Conservation (phyloP, 2,888 invertebrate genomes). For the Adelphocoris suturalis region DNA sequence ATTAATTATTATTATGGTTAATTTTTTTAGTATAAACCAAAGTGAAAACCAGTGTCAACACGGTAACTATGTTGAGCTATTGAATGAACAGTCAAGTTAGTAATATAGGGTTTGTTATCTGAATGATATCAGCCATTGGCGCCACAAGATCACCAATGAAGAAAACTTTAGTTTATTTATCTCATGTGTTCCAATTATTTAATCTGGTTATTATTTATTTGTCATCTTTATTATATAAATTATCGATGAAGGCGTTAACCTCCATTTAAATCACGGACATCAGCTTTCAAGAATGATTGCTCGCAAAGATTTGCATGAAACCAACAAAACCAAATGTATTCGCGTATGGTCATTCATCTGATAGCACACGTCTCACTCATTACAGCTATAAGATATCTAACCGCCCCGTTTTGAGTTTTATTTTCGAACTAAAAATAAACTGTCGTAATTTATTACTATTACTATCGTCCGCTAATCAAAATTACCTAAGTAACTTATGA, state of each 20-base stretch:
- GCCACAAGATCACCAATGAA: slow-evolving; percentile 69
- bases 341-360: slow-evolving; percentile 2
- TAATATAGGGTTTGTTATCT: slow-evolving; percentile 37
- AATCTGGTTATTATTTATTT: slow-evolving; percentile 59
- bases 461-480: not conserved
- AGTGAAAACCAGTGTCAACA: slow-evolving; percentile 35
- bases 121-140: slow-evolving; percentile 64
- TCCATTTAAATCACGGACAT: not conserved
- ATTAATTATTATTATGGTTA: not conserved
- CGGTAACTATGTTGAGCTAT: slow-evolving; percentile 27
- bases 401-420: not conserved
- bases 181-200: slow-evolving; percentile 51
- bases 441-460: not conserved
- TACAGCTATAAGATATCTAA: not conserved
- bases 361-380: not conserved
- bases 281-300: slow-evolving; percentile 39
- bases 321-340: not conserved
- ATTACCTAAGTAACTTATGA: not conserved
- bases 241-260: not conserved
- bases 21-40: not conserved
- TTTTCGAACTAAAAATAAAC: not conserved
- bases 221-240: not conserved
- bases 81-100: slow-evolving; percentile 1
- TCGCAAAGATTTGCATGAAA: slow-evolving; percentile 6
- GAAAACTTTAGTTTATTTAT: slow-evolving; percentile 29